A percentile compares a stretch with the other conserved stretches of the same genome.
phyloP scores from a whole-genome alignment of 1,140 invertebrate species.

The Hesperophylax magnus region DNA sequence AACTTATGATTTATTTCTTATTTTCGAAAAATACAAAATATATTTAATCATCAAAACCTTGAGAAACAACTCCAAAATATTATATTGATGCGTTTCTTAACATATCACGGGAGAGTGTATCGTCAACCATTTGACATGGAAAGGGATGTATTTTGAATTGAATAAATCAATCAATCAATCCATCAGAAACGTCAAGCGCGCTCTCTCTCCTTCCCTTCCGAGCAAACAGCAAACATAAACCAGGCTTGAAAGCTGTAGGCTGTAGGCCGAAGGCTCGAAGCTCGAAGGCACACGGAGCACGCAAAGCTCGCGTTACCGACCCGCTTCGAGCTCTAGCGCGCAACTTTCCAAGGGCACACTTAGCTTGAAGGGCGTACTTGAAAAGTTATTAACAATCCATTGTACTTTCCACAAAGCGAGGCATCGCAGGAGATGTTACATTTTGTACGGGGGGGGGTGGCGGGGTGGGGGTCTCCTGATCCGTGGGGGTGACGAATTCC shows the following conservation, averaged over 20 bases:
- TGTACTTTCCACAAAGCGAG: constrained; percentile 53
- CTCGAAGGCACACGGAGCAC: not conserved
- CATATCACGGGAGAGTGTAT: not conserved
- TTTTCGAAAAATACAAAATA: too few species aligned
- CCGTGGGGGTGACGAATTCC: not conserved
- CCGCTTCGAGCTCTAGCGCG: constrained; percentile 10
- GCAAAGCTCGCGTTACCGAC: not conserved
- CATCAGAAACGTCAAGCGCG: constrained; percentile 26
- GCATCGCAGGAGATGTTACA: constrained; percentile 53
- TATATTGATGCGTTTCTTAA: not conserved
- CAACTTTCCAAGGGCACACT: constrained; percentile 38
- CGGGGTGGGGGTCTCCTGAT: not conserved
- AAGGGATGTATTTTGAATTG: constrained; percentile 10
- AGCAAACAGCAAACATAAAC: too few species aligned
- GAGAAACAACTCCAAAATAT: too few species aligned
- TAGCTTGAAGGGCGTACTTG: constrained; percentile 46
- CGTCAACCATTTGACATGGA: constrained; percentile 5
- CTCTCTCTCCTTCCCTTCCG: not conserved
- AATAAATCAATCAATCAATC: constrained; percentile 22
- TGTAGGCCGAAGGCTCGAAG: not conserved
- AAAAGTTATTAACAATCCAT: constrained; percentile 59
- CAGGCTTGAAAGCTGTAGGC: not conserved
- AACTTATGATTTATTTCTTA: too few species aligned
- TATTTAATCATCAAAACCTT: too few species aligned
- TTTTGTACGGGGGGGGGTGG: constrained; percentile 32